These are phyloP conservation scores for Pteronura brasiliensis DNA, from an alignment of 2,113 vertebrate genomes.

Conservation along the genomic window DNA sequence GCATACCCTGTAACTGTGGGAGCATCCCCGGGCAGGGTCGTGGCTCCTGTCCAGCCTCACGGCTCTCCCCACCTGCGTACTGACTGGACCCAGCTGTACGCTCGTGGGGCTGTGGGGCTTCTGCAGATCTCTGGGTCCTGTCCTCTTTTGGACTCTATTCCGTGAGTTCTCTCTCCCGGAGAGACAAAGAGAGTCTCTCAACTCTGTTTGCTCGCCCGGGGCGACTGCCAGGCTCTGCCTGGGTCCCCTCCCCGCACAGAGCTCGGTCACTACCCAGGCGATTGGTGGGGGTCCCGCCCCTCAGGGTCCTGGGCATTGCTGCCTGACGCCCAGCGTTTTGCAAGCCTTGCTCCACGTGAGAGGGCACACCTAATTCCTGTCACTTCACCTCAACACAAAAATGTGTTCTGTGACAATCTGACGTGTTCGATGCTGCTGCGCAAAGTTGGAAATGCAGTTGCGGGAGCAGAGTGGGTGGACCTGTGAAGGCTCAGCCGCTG, in stretches of 20 bases:
- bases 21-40: no score
- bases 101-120: neutral
- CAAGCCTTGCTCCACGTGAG: neutral
- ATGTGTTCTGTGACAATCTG: neutral
- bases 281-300: neutral
- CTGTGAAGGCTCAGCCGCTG: neutral
- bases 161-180: neutral
- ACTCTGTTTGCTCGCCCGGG: neutral
- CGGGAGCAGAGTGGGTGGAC: no score
- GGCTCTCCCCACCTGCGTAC: neutral
- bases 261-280: neutral
- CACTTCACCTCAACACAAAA: no score
- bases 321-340: neutral
- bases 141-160: neutral
- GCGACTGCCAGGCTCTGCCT: neutral
- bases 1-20: neutral
- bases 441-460: fast-evolving
- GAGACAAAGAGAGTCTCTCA: neutral
- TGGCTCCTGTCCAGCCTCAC: neutral
- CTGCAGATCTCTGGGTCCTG: neutral
- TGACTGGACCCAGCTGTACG: no score
- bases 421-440: fast-evolving
- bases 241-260: neutral
- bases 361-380: neutral
- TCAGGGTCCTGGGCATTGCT: neutral